phyloP scores from a whole-genome alignment of 2,888 invertebrate genomes.

The Drosophila quasianomalipes region DNA sequence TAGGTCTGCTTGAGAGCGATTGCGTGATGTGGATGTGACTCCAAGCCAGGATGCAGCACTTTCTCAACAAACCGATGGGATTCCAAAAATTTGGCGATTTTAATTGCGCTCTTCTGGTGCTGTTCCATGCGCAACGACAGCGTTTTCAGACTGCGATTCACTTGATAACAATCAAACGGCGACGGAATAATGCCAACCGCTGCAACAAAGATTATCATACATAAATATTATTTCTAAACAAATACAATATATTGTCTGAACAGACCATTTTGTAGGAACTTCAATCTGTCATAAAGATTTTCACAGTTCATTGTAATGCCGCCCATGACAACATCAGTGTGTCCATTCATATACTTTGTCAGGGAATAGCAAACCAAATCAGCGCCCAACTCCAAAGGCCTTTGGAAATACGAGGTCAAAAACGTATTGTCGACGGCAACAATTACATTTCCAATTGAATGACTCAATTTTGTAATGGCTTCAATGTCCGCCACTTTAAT shows the following conservation, averaged over 20 bases:
- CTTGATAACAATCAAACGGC: conserved; percentile 97
- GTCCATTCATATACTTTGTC: conserved; percentile 99
- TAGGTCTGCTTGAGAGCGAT: conserved; percentile 92
- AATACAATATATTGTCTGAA: conserved; percentile 51
- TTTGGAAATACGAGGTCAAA: conserved; percentile 95
- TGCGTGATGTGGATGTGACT: conserved; percentile 94
- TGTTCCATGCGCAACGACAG: conserved; percentile 95
- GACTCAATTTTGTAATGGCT: conserved; percentile 89
- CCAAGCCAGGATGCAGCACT: conserved; percentile 94
- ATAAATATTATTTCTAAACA: not conserved
- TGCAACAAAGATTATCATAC: conserved; percentile 17
- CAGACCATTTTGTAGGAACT: conserved; percentile 94
- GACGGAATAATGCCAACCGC: conserved; percentile 94
- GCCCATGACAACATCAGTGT: conserved; percentile 99
- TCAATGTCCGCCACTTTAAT: conserved; percentile 95
- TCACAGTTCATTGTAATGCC: conserved; percentile 91
- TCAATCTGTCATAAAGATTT: conserved; percentile 89
- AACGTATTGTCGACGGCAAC: conserved; percentile 98
- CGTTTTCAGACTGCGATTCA: conserved; percentile 97
- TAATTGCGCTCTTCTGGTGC: conserved; percentile 92
- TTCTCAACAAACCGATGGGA: conserved; percentile 91
- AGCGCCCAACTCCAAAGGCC: conserved; percentile 95
- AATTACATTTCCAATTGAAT: conserved; percentile 86
- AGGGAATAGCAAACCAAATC: conserved; percentile 96
- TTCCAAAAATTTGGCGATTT: conserved; percentile 93